Base-by-base conservation (phyloP, 2,113 vertebrate genomes). In the Chaenogobius annularis region DNA sequence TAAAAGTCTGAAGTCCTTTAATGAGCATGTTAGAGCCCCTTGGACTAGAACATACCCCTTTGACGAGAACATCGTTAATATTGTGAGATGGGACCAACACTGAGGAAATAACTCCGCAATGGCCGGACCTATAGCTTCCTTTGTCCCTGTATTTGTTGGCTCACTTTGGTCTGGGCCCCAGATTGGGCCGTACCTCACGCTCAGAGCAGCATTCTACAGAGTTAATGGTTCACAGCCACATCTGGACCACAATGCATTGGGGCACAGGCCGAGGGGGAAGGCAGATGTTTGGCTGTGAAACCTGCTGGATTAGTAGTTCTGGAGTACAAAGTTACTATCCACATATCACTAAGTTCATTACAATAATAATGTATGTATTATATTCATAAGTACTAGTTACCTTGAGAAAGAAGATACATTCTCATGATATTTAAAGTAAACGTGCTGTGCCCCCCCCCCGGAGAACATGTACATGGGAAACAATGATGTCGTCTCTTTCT, bases 121-220 rank as follows among this genome's bases (percentile, higher is more conserved):
- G 3, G 20, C 1, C 13, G 22, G 26, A 6, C 22, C n/a, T 20
- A 8, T 35, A 14, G 59, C 26, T 35, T 17, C 19, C 55, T 26
- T 26, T 58, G 55, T 58, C 50, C n/a, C 19, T 10, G 50, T 78
- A 70, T 78, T 50, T 75, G 54, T 79, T 83, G 54, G 84, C 81
- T 15, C 55, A 1, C 10, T 5, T 12, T 46, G n/a, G 66, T 20
- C 31, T 26, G 43, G 43, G 66, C 37, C 75, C 79, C 78, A 77
- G 71, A 84, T 79, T 63, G 15, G 17, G 54, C 37, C 6, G 37
- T 40, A 40, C 37, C 37, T 40, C 37, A 40, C 47, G 56, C 79
- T 81, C 83, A 85, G 85, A 80, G 84, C 85, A 86, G 87, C 84
- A 90, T 92, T 91, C 87, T 90, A 68, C 69, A 74, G 78, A 85